A percentile compares a stretch with the other conserved stretches of the same genome.
phyloP scores from a whole-genome alignment of 2,797 vertebrate genomes.

The Cryptoprocta ferox region DNA sequence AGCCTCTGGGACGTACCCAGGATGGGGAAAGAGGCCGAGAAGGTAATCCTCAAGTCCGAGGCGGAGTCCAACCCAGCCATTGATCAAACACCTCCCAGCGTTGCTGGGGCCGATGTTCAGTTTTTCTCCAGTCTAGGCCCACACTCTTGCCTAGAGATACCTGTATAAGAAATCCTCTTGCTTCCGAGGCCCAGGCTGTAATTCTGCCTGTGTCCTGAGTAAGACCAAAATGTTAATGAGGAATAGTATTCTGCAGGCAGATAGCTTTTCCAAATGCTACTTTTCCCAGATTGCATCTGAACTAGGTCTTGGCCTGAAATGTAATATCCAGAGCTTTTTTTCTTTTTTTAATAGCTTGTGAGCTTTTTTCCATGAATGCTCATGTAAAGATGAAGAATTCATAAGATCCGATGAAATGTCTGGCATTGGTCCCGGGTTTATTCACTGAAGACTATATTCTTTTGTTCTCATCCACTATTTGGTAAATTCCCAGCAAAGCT shows the following conservation, averaged over 20 bases:
- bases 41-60: background rate
- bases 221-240: background rate
- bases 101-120: background rate
- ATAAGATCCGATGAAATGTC: background rate
- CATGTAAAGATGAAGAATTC: background rate
- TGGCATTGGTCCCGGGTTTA: background rate
- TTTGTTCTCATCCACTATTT: background rate
- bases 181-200: background rate
- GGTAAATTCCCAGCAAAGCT: background rate
- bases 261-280: conserved; percentile 30
- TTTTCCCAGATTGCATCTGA: conserved; percentile 48
- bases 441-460: background rate
- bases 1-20: background rate
- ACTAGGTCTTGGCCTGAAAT: conserved; percentile 16
- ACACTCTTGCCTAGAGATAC: background rate
- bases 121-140: background rate
- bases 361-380: background rate
- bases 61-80: background rate
- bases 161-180: background rate
- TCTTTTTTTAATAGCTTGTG: background rate
- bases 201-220: background rate
- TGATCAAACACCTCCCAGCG: background rate
- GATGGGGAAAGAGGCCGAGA: background rate
- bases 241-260: background rate
- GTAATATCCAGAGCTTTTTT: background rate